Evolutionary conservation across 1,140 invertebrate species (phyloP), one percentile per base, ranked within the genome.

Genomic region (Anadara kagoshimensis): DNA sequence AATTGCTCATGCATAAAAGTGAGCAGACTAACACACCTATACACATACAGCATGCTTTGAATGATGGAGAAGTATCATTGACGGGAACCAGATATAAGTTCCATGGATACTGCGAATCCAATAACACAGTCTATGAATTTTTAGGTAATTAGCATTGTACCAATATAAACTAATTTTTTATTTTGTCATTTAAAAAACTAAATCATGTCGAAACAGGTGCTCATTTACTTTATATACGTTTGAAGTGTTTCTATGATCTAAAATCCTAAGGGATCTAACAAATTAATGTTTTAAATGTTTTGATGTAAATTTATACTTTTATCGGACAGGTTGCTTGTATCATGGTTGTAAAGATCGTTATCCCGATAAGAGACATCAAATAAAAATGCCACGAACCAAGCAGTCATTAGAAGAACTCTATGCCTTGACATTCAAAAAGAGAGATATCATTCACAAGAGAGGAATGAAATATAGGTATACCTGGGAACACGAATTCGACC

Each of bases 81-180:
- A 54, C 73, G 3, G 72, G 59, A 2, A 72, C 69, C 22, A 72
- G 65, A 56, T 73, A 73, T 20, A 29, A 63, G 66, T 56, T 64
- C 1, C 62, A 73, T 36, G 63, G 70, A 12, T 73, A 58, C n/a
- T 44, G 16, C 11, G n/a, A 65, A 22, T 12, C 24, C 14, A 26
- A 29, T 36, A 62, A 63, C 12, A 73, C 70, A 11, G 63, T 63
- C 10, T 73, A 73, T 45, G 70, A 73, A 61, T 73, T 73, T 22
- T 61, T 59, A 59, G 70, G 70, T 67, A 64, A 59, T 24, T 53
- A 18, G 2, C 2, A 45, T 51, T 18, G 10, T 20, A 45, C 5
- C 1, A 18, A 22, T n/a, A 44, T 7, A 36, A 36, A 2, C 29
- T 36, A 36, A 7, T 3, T 36, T 36, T 36, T 36, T 36, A 7